phyloP scores from a whole-genome alignment of 2,113 vertebrate genomes.

The Corythornis vintsioides region DNA sequence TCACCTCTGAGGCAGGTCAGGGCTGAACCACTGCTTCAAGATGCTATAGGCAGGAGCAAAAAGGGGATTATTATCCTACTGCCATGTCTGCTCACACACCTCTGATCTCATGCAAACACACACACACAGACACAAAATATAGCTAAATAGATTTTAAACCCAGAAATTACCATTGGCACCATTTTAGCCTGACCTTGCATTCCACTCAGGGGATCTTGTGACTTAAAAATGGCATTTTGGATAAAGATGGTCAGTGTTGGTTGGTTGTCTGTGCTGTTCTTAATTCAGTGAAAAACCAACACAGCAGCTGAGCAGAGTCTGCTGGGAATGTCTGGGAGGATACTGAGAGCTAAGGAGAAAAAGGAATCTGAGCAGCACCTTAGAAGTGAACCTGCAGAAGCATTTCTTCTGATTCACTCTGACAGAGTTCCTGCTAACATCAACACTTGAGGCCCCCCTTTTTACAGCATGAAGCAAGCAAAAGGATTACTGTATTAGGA shows the following conservation, averaged over 20 bases:
- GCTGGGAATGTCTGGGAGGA: neutral
- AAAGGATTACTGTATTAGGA: neutral
- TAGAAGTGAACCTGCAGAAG: neutral
- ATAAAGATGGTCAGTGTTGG: neutral
- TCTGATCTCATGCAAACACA: neutral
- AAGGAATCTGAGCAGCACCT: neutral
- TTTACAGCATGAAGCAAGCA: neutral
- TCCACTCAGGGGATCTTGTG: neutral
- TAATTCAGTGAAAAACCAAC: neutral
- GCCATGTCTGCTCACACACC: neutral
- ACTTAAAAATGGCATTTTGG: neutral
- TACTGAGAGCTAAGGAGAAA: neutral
- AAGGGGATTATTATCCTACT: neutral
- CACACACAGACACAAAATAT: neutral
- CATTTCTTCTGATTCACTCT: neutral
- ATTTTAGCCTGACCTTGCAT: neutral
- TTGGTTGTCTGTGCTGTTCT: neutral
- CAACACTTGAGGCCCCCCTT: neutral
- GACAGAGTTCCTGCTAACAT: neutral
- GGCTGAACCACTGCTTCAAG: neutral
- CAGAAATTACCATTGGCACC: neutral
- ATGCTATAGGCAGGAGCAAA: neutral
- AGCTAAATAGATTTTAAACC: neutral
- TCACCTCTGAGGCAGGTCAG: neutral
- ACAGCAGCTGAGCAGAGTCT: neutral